Percentiles rank a stretch among this genome's conserved stretches.
These are phyloP conservation scores for Scaptodrosophila latifasciaeformis DNA, from an alignment of 2,888 invertebrate species.

Conservation along the genomic window DNA sequence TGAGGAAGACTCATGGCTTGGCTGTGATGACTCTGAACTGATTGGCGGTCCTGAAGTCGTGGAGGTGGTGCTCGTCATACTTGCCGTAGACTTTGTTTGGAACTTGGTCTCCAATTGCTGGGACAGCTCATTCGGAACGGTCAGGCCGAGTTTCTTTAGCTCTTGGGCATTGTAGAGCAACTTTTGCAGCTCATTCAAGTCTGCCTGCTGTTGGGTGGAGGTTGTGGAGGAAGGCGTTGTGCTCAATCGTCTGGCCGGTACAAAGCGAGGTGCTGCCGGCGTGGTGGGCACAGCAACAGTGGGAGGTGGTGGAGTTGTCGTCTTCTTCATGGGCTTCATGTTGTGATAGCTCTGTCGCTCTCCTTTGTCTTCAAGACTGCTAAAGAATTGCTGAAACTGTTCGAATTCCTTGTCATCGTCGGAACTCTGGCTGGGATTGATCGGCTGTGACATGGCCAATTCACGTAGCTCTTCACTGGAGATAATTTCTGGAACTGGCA, in stretches of 20 bases:
- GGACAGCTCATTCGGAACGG: slow-evolving; percentile 61
- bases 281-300: slow-evolving; percentile 15
- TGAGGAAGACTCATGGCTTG: slow-evolving; percentile 46
- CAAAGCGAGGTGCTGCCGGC: slow-evolving; percentile 17
- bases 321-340: slow-evolving; percentile 67
- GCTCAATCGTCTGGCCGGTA: slow-evolving; percentile 12
- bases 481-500: slow-evolving; percentile 19
- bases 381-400: slow-evolving; percentile 57
- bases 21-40: slow-evolving; percentile 10
- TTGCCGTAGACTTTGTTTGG: slow-evolving; percentile 18
- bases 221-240: slow-evolving; percentile 7
- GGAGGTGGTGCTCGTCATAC: slow-evolving; percentile 9
- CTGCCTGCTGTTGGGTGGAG: slow-evolving; percentile 71
- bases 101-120: slow-evolving; percentile 61
- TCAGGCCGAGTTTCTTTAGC: slow-evolving; percentile 66
- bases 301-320: slow-evolving; percentile 15
- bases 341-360: slow-evolving; percentile 59
- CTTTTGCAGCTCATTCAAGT: slow-evolving; percentile 76
- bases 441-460: slow-evolving; percentile 49
- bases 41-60: slow-evolving; percentile 8
- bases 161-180: slow-evolving; percentile 75
- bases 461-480: slow-evolving; percentile 68
- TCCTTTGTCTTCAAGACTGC: slow-evolving; percentile 48
- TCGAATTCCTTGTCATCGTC: slow-evolving; percentile 36
- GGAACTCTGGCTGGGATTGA: slow-evolving; percentile 28